These are phyloP conservation scores for Mesorhabditis spiculigera DNA, from an alignment of 2,888 invertebrate genomes.

Conservation along the genomic window DNA sequence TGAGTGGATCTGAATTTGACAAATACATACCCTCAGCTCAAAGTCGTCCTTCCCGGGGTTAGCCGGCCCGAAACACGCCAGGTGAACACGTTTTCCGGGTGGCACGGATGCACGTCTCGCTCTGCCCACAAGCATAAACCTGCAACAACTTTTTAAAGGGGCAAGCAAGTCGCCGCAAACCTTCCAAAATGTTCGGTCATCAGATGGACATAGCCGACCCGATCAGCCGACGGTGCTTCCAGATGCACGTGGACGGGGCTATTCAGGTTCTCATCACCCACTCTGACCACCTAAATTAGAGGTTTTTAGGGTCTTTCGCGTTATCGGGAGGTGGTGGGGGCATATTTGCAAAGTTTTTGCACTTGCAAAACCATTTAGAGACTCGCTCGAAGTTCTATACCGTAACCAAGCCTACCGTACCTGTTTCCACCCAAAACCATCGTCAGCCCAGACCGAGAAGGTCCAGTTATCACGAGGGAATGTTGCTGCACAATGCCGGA, in stretches of 20 bases:
- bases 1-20: constrained; percentile 65
- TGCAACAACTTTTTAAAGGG: constrained; percentile 1
- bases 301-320: not conserved
- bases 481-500: constrained; percentile 82
- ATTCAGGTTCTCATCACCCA: constrained; percentile 82
- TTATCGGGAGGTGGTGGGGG: not conserved
- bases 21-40: constrained; percentile 60
- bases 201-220: constrained; percentile 77
- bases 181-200: constrained; percentile 82
- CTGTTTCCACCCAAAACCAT: constrained; percentile 53
- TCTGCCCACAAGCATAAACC: constrained; percentile 85
- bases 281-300: constrained; percentile 64
- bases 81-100: constrained; percentile 73
- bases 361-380: not conserved
- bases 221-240: constrained; percentile 25
- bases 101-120: constrained; percentile 64
- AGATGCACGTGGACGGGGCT: constrained; percentile 83
- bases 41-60: constrained; percentile 61
- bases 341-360: too few species aligned
- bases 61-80: constrained; percentile 79
- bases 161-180: not conserved
- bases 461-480: constrained; percentile 77
- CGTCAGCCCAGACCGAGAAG: constrained; percentile 68
- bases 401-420: not conserved
- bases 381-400: not conserved